Evolutionary conservation across 2,113 vertebrate species (phyloP), one percentile per base, ranked within the genome.

Genomic region (Vidua macroura): DNA sequence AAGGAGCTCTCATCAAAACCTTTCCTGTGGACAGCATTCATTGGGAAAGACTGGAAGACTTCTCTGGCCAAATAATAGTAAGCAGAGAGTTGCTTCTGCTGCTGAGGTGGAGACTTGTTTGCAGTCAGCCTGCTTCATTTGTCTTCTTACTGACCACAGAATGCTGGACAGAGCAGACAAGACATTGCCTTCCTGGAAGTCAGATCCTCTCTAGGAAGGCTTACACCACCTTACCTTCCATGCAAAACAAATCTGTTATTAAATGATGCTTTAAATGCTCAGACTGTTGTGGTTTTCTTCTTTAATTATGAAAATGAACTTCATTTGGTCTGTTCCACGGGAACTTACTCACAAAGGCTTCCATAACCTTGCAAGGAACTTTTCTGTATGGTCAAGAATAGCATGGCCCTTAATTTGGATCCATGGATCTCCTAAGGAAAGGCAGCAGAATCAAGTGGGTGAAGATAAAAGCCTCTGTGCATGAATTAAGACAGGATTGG

Each of bases 111-210:
- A 23, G 30, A 24, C 35, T 82, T 3, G 2, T 85, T 79, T 93
- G 59, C 55, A 72, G 59, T 39, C 51, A 62, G 70, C 37, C 30
- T 73, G 31, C 30, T 52, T 30, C n/a, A 24, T 79, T 52, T 83
- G 7, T 43, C 49, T 75, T 79, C 69, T 79, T 43, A 14, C 35
- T 55, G 33, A 69, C 44, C 37, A 53, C 39, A 56, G 87, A 51
- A 51, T 3, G 1, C 28, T 39, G 70, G n/a, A 31, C 3, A 12
- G 31, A 80, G 13, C 62, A 46, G 74, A 41, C 0, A 0, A 64
- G 37, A 35, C 33, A 37, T 9, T 58, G 78, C 51, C 46, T 89
- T 15, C 13, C 3, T 72, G 43, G 5, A 83, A 79, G 24, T 31
- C 7, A 7, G 24, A 62, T 59, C 48, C 35, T 80, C 43, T 90